A percentile compares a stretch with the other conserved stretches of the same genome.
phyloP scores from a whole-genome alignment of 2,888 invertebrate species.

The Laspeyria flexula region DNA sequence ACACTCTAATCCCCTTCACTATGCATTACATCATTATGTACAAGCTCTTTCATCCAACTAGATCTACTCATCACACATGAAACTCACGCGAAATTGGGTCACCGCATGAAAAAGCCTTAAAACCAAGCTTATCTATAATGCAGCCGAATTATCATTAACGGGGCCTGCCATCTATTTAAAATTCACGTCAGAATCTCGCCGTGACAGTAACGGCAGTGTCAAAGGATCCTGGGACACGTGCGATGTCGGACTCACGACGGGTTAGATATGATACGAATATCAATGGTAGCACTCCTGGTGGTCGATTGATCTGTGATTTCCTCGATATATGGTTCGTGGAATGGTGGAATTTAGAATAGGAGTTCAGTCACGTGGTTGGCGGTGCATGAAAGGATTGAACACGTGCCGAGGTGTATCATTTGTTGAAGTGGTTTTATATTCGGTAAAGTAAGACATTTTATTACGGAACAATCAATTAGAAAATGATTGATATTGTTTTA shows the following conservation, averaged over 20 bases:
- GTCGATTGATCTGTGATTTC: constrained; percentile 28
- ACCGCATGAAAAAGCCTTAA: constrained; percentile 30
- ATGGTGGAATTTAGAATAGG: constrained; percentile 7
- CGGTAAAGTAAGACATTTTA: no score
- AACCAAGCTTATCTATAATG: constrained; percentile 39
- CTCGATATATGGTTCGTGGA: constrained; percentile 28
- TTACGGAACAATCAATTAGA: no score
- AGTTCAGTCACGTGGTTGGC: neutral
- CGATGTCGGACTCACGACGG: constrained; percentile 33
- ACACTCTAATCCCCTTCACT: neutral
- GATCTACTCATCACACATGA: constrained; percentile 6
- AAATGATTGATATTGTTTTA: no score
- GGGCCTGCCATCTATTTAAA: constrained; percentile 49
- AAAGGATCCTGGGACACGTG: constrained; percentile 43
- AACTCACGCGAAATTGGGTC: constrained; percentile 27
- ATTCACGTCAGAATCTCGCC: constrained; percentile 49
- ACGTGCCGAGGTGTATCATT: neutral
- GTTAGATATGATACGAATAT: constrained; percentile 31
- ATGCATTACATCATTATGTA: neutral
- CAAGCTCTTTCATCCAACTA: neutral
- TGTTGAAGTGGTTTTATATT: no score
- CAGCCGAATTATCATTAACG: constrained; percentile 38
- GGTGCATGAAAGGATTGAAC: neutral
- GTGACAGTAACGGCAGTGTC: constrained; percentile 53
- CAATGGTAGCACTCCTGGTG: constrained; percentile 38